These are phyloP conservation scores for Marmota monax DNA, from an alignment of 2,113 vertebrate genomes.

Conservation along the genomic window DNA sequence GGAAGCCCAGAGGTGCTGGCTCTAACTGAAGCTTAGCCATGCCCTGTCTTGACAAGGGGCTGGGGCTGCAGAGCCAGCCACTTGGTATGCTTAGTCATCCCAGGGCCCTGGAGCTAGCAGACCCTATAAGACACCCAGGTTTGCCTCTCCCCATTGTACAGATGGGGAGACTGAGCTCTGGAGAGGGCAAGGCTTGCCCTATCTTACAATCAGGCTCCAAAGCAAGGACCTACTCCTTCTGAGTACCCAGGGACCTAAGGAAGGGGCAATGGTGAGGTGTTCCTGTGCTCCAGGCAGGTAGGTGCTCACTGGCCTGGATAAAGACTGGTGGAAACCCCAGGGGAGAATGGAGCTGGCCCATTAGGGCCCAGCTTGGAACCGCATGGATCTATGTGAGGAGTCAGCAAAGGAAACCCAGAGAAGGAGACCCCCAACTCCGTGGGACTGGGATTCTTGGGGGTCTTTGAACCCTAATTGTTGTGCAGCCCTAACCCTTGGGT, in stretches of 20 bases:
- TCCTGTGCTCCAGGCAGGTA: background rate
- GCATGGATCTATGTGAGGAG: background rate
- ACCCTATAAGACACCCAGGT: background rate
- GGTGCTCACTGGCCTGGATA: background rate
- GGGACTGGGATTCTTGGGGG: background rate
- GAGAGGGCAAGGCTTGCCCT: background rate
- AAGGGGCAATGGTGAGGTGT: background rate
- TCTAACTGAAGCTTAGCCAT: background rate
- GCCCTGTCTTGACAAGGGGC: background rate
- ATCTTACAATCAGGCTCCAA: background rate
- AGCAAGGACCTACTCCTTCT: background rate
- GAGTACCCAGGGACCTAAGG: background rate
- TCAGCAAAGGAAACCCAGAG: background rate
- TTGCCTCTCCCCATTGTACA: background rate
- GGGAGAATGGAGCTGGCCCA: background rate
- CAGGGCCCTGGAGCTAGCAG: slow-evolving; percentile 51
- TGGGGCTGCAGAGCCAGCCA: background rate
- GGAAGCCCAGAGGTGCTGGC: background rate
- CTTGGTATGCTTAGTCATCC: slow-evolving; percentile 80
- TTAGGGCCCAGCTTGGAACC: background rate
- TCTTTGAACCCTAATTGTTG: background rate
- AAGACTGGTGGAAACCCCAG: background rate
- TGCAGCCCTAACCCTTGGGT: background rate
- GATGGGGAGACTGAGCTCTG: slow-evolving; percentile 3
- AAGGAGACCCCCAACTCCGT: background rate